Evolutionary conservation across 1,140 invertebrate genomes (phyloP).

Genomic region (Conus betulinus): DNA sequence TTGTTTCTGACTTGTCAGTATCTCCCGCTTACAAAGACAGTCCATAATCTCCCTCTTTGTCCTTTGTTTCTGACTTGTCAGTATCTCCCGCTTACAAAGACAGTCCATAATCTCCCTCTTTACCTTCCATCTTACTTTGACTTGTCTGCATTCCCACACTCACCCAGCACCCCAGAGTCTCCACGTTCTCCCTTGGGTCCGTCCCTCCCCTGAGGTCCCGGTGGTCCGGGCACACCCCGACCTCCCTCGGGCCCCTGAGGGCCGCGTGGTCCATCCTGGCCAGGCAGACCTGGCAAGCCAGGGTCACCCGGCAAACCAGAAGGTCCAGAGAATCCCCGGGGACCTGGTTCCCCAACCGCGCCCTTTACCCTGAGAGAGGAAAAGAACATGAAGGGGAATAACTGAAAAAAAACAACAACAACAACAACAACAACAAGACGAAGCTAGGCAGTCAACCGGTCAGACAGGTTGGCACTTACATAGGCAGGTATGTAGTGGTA

Average conservation of each 20-base stretch:
- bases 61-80: too few relatives aligned
- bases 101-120: too few relatives aligned
- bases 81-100: too few relatives aligned
- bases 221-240: conserved; percentile 57
- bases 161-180: conserved; percentile 49
- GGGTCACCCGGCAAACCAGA: conserved; percentile 57
- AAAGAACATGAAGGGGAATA: too few relatives aligned
- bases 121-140: background rate
- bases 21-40: too few relatives aligned
- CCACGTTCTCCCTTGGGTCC: conserved; percentile 57
- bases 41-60: too few relatives aligned
- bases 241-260: conserved; percentile 58
- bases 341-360: conserved; percentile 54
- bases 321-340: conserved; percentile 52
- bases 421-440: too few relatives aligned
- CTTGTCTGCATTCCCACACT: background rate
- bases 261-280: conserved; percentile 58
- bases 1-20: too few relatives aligned
- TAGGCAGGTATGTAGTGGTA: too few relatives aligned
- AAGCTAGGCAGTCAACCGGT: too few relatives aligned
- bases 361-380: conserved; percentile 43
- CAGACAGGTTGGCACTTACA: too few relatives aligned
- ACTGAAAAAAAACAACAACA: too few relatives aligned
- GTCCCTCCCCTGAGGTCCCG: conserved; percentile 59
- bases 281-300: conserved; percentile 56